These are phyloP conservation scores for Drosophila sproati DNA, from an alignment of 1,140 invertebrate genomes.

Conservation along the genomic window DNA sequence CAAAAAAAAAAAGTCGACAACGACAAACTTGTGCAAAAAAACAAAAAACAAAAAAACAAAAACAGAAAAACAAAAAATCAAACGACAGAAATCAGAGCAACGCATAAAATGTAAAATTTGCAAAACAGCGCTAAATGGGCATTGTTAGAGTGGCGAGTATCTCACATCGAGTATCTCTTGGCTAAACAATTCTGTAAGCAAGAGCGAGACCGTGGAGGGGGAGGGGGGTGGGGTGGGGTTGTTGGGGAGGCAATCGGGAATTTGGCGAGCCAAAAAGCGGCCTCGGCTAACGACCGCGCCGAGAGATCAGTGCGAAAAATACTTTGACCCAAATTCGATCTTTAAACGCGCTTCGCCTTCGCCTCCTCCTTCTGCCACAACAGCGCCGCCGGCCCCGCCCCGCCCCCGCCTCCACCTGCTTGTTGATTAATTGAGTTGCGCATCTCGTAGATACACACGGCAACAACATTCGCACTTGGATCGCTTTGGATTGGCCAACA, in stretches of 20 bases:
- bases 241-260: too few relatives aligned
- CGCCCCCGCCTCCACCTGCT: too few relatives aligned
- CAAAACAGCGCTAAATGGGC: constrained; percentile 48
- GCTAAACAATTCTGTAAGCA: constrained; percentile 2
- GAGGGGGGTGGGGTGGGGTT: neutral
- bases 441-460: constrained; percentile 52
- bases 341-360: constrained; percentile 26
- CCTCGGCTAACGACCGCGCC: constrained; percentile 50
- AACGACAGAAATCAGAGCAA: constrained; percentile 54
- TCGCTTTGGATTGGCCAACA: neutral
- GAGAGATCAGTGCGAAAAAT: constrained; percentile 54
- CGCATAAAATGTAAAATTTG: constrained; percentile 59
- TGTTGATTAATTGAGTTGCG: constrained; percentile 73
- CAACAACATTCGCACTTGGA: neutral
- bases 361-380: constrained; percentile 14
- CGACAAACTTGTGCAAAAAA: constrained; percentile 61
- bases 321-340: constrained; percentile 66
- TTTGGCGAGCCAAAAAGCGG: constrained; percentile 20
- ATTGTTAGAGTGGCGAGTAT: constrained; percentile 42
- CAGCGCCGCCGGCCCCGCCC: too few relatives aligned
- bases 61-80: too few relatives aligned
- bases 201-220: neutral
- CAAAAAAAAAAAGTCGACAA: constrained; percentile 23
- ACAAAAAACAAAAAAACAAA: neutral
- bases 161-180: constrained; percentile 25